Evolutionary conservation across 2,888 invertebrate genomes (phyloP).

Genomic region (Sinotaia quadrata): DNA sequence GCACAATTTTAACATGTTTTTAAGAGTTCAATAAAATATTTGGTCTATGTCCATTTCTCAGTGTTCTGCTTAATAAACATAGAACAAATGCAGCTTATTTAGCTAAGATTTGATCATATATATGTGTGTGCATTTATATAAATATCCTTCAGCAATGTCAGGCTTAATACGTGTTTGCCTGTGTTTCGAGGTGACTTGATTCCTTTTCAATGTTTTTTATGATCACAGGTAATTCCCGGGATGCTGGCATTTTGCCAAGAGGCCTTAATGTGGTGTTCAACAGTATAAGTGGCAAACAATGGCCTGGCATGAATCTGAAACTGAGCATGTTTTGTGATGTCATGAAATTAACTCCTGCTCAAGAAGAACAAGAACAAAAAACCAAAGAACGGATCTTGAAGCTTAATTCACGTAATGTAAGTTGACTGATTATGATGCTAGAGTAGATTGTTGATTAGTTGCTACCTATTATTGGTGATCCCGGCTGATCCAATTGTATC

Average conservation of each 20-base stretch:
- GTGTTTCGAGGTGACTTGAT: not conserved
- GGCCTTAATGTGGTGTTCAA: conserved; percentile 71
- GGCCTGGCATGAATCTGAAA: conserved; percentile 60
- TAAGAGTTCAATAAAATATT: too few species aligned
- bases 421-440: too few species aligned
- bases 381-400: conserved; percentile 75
- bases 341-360: conserved; percentile 52
- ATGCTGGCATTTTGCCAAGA: conserved; percentile 79
- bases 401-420: conserved; percentile 61
- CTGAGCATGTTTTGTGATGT: conserved; percentile 70
- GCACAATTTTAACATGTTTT: too few species aligned
- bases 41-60: too few species aligned
- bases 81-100: not conserved
- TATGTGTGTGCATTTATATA: too few species aligned
- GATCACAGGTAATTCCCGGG: conserved; percentile 78
- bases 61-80: too few species aligned
- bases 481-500: too few species aligned
- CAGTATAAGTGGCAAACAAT: conserved; percentile 66
- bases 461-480: too few species aligned
- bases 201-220: conserved; percentile 12
- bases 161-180: too few species aligned
- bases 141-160: not conserved
- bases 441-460: too few species aligned
- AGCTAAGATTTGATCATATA: too few species aligned
- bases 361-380: conserved; percentile 73